Evolutionary conservation across 2,797 vertebrate species (phyloP).

Genomic region (Amblyraja radiata): DNA sequence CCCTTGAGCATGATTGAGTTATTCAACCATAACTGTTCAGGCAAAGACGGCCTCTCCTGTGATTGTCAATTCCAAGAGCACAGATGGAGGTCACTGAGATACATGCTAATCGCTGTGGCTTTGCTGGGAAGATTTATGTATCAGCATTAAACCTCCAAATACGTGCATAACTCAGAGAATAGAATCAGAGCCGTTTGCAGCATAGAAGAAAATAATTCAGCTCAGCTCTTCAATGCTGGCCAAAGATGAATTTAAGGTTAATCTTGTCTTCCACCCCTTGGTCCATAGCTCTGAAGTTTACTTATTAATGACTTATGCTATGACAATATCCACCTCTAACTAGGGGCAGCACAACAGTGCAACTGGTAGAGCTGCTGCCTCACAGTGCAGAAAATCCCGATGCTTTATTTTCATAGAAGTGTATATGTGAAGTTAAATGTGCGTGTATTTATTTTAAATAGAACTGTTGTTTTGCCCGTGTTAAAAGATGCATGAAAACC

Average conservation of each 20-base stretch:
- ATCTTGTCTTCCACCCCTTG: too few relatives aligned
- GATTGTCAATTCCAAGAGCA: not conserved
- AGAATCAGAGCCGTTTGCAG: not conserved
- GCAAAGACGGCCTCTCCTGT: not conserved
- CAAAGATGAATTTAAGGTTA: too few relatives aligned
- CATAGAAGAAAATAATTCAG: too few relatives aligned
- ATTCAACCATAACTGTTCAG: not conserved
- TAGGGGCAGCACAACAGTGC: too few relatives aligned
- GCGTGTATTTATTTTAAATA: not conserved
- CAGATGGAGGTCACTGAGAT: constrained; percentile 26
- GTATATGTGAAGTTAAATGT: not conserved
- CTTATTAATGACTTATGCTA: too few relatives aligned
- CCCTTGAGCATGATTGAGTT: constrained; percentile 16
- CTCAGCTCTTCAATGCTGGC: too few relatives aligned
- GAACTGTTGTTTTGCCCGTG: not conserved
- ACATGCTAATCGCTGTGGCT: not conserved
- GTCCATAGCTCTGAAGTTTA: too few relatives aligned
- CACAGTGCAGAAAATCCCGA: not conserved
- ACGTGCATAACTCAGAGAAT: not conserved
- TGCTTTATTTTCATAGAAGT: not conserved
- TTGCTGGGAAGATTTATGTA: not conserved
- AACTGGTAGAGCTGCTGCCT: too few relatives aligned
- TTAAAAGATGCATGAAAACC: not conserved
- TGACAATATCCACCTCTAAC: too few relatives aligned
- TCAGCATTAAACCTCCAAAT: not conserved